Conservation (phyloP, 2,888 invertebrate species). For the Nephrocerus scutellatus region DNA sequence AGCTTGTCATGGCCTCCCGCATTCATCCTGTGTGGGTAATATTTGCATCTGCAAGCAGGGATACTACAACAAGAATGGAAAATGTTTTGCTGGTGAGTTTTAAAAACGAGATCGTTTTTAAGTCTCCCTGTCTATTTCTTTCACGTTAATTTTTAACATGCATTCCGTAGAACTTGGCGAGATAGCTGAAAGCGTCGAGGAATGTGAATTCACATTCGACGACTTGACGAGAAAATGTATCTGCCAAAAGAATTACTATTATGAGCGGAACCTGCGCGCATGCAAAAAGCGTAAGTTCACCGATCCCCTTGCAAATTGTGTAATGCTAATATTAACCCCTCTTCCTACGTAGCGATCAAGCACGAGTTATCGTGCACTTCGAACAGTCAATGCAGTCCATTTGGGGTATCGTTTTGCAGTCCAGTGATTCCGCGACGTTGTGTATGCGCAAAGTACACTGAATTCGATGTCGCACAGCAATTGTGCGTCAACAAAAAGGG, state of each 20-base stretch:
- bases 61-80: conserved; percentile 36
- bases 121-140: not conserved
- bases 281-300: conserved; percentile 42
- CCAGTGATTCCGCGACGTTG: conserved; percentile 38
- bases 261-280: conserved; percentile 37
- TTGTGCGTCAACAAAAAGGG: conserved; percentile 40
- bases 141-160: not conserved
- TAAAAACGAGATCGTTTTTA: not conserved
- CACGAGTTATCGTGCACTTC: conserved; percentile 40
- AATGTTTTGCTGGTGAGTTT: conserved; percentile 40
- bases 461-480: conserved; percentile 37
- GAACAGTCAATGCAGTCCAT: conserved; percentile 45
- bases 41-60: conserved; percentile 41
- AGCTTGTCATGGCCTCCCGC: conserved; percentile 36
- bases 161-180: conserved; percentile 40
- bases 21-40: conserved; percentile 41
- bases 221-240: conserved; percentile 36
- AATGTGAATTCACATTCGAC: conserved; percentile 40
- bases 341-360: conserved; percentile 31
- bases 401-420: conserved; percentile 37
- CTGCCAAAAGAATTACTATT: conserved; percentile 43
- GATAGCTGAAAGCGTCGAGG: conserved; percentile 39
- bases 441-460: conserved; percentile 41
- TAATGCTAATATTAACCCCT: not conserved
- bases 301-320: not conserved